Conservation (phyloP, 2,113 vertebrate species). For the Chaetops frenatus region DNA sequence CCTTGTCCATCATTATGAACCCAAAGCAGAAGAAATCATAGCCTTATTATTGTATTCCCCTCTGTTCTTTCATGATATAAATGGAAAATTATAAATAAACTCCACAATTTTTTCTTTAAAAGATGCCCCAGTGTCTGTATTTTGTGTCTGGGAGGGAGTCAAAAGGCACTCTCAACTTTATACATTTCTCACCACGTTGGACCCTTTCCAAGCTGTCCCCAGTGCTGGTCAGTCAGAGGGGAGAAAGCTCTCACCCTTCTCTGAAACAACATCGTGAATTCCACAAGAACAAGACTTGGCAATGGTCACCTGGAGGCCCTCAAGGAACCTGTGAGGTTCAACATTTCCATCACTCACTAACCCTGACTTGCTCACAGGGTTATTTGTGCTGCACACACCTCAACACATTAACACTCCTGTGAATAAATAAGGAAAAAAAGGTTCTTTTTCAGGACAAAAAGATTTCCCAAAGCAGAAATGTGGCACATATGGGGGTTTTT, state of each 20-base stretch:
- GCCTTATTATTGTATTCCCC: neutral
- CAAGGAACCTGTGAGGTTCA: neutral
- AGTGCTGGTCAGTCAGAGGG: neutral
- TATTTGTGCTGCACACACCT: neutral
- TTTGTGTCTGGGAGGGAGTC: neutral
- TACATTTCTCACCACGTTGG: neutral
- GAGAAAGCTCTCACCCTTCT: neutral
- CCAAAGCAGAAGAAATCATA: neutral
- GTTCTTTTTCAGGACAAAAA: neutral
- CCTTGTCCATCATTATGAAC: neutral
- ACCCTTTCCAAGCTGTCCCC: neutral
- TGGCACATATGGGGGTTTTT: rapidly evolving
- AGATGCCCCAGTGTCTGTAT: neutral
- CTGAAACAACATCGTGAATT: neutral
- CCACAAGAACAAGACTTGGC: neutral
- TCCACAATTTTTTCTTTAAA: neutral
- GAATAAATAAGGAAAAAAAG: neutral
- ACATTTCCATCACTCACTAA: neutral
- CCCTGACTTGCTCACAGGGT: neutral
- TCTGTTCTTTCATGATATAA: neutral
- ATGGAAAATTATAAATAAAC: neutral
- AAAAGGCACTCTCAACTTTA: neutral
- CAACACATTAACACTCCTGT: neutral
- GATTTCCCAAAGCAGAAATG: neutral
- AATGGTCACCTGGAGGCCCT: neutral